phyloP scores from a whole-genome alignment of 2,888 invertebrate species.

The Hypsopygia costalis region DNA sequence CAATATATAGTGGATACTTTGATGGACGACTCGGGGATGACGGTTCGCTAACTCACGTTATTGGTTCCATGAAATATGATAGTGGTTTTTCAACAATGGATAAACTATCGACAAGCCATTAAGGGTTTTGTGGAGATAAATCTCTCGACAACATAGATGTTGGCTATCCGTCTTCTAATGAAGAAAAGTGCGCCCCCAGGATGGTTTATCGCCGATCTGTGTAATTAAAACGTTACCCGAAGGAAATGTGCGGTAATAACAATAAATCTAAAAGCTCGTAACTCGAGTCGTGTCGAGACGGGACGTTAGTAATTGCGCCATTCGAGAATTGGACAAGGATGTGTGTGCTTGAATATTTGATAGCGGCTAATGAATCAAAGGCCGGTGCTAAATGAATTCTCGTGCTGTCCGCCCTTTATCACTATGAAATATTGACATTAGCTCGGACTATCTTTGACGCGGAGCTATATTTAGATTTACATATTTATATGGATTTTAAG shows the following conservation, averaged over 20 bases:
- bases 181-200: conserved; percentile 78
- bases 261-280: conserved; percentile 68
- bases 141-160: conserved; percentile 46
- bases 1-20: conserved; percentile 50
- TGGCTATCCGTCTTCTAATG: conserved; percentile 74
- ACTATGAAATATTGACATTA: conserved; percentile 24
- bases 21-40: conserved; percentile 45
- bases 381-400: conserved; percentile 22
- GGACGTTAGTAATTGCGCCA: conserved; percentile 43
- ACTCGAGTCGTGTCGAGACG: conserved; percentile 38
- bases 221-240: conserved; percentile 80
- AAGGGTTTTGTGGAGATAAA: conserved; percentile 54
- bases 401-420: conserved; percentile 16
- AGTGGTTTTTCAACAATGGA: conserved; percentile 21
- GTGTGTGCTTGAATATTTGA: conserved; percentile 46
- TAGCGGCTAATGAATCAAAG: conserved; percentile 47
- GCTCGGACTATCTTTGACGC: not conserved
- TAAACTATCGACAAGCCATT: conserved; percentile 44
- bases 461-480: not conserved
- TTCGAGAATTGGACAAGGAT: conserved; percentile 35
- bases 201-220: conserved; percentile 78
- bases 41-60: conserved; percentile 33
- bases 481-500: no score
- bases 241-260: conserved; percentile 78
- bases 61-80: conserved; percentile 43